These are phyloP conservation scores for Gymnoscopelus microlampas DNA, from an alignment of 2,797 vertebrate genomes.

Conservation along the genomic window DNA sequence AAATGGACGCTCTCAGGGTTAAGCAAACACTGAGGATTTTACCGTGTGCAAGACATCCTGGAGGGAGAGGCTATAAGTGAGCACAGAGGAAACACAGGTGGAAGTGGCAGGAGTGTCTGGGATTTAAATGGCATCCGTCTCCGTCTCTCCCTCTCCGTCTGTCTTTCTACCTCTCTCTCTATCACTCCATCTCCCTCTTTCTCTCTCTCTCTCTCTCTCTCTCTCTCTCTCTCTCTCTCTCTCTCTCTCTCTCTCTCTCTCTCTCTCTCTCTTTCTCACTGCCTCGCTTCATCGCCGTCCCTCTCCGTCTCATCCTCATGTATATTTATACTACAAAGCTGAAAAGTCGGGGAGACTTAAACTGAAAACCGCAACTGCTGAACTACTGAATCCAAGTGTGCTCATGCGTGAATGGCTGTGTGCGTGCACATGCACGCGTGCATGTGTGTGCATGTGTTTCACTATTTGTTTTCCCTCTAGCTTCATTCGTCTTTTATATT, in stretches of 20 bases:
- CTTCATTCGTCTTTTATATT: slow-evolving; percentile 63
- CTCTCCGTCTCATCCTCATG: slow-evolving; percentile 72
- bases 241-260: slow-evolving; percentile 34
- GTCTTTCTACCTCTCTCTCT: neutral
- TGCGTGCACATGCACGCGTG: slow-evolving; percentile 7
- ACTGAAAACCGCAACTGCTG: slow-evolving; percentile 71
- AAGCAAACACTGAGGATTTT: neutral
- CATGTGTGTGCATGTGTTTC: slow-evolving; percentile 6
- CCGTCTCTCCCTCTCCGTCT: slow-evolving; percentile 6
- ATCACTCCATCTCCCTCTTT: neutral
- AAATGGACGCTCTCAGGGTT: too few relatives aligned
- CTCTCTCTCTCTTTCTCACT: too few relatives aligned
- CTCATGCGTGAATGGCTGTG: neutral
- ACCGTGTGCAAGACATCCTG: slow-evolving; percentile 33
- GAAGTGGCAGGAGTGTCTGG: slow-evolving; percentile 7
- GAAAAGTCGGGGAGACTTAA: slow-evolving; percentile 72
- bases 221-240: slow-evolving; percentile 8
- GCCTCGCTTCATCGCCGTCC: slow-evolving; percentile 40
- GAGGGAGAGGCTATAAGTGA: slow-evolving; percentile 18
- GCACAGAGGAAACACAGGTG: slow-evolving; percentile 21
- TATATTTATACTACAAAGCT: slow-evolving; percentile 79
- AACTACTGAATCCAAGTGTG: slow-evolving; percentile 7
- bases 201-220: slow-evolving; percentile 9
- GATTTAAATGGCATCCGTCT: slow-evolving; percentile 52
- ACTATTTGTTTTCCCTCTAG: slow-evolving; percentile 59